phyloP scores from a whole-genome alignment of 2,797 vertebrate genomes.

The Lepus townsendii region DNA sequence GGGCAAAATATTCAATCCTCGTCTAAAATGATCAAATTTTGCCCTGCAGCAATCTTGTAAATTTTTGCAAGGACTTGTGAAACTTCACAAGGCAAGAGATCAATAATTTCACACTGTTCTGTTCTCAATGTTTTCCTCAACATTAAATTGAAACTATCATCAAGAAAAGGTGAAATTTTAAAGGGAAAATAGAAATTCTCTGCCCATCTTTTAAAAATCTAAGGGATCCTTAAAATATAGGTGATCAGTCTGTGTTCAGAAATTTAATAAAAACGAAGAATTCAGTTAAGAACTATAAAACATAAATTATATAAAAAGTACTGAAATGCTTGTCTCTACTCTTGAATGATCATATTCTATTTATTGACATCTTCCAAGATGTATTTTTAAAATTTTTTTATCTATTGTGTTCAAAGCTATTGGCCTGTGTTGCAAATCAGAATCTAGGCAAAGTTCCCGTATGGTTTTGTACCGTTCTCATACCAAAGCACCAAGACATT shows the following conservation, averaged over 20 bases:
- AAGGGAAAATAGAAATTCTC: not conserved
- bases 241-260: slow-evolving; percentile 48
- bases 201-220: slow-evolving; percentile 56
- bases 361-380: slow-evolving; percentile 68
- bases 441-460: slow-evolving; percentile 60
- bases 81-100: slow-evolving; percentile 72
- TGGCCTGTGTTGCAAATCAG: slow-evolving; percentile 67
- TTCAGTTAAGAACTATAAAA: slow-evolving; percentile 74
- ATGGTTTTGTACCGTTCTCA: slow-evolving; percentile 76
- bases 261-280: slow-evolving; percentile 75
- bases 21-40: slow-evolving; percentile 85
- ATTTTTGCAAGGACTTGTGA: slow-evolving; percentile 77
- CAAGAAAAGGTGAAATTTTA: slow-evolving; percentile 64
- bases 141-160: slow-evolving; percentile 62
- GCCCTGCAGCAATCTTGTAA: slow-evolving; percentile 81
- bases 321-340: not conserved
- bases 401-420: slow-evolving; percentile 65
- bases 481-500: slow-evolving; percentile 69
- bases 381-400: slow-evolving; percentile 53
- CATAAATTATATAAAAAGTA: slow-evolving; percentile 7
- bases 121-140: slow-evolving; percentile 25
- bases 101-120: slow-evolving; percentile 73
- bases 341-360: slow-evolving; percentile 33
- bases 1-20: slow-evolving; percentile 82
- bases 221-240: slow-evolving; percentile 3